Conservation (phyloP, 2,113 vertebrate species). For the Pterophyllum scalare region DNA sequence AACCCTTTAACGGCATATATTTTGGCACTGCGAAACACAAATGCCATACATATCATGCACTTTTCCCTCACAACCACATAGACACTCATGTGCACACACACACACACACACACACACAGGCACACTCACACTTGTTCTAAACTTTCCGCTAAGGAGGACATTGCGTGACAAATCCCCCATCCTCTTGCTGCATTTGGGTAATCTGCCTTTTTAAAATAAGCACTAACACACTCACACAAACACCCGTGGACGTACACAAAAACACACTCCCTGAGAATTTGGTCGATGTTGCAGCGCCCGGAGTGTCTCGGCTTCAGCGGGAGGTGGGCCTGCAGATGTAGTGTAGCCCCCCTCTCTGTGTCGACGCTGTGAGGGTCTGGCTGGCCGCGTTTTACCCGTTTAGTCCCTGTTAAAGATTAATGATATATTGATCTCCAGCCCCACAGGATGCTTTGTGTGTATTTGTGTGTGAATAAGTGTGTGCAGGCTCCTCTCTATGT, state of each 20-base stretch:
- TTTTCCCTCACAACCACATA: slow-evolving; percentile 19
- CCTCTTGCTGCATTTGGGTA: slow-evolving; percentile 74
- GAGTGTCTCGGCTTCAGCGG: slow-evolving; percentile 70
- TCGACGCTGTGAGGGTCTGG: slow-evolving; percentile 65
- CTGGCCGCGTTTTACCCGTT: slow-evolving; percentile 71
- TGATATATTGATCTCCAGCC: slow-evolving; percentile 77
- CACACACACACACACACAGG: neutral
- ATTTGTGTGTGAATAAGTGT: neutral
- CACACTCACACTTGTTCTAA: slow-evolving; percentile 44
- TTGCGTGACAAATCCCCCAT: slow-evolving; percentile 77
- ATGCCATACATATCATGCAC: slow-evolving; percentile 52
- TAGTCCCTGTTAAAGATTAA: slow-evolving; percentile 83
- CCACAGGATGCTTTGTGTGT: slow-evolving; percentile 55
- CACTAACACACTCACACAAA: slow-evolving; percentile 35
- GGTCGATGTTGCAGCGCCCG: slow-evolving; percentile 58
- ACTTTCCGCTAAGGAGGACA: slow-evolving; percentile 73
- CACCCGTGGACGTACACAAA: slow-evolving; percentile 5
- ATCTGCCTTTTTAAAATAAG: slow-evolving; percentile 76
- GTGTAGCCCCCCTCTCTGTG: slow-evolving; percentile 76
- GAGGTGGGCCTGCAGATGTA: slow-evolving; percentile 77
- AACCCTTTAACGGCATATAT: slow-evolving; percentile 77
- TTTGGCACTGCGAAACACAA: slow-evolving; percentile 63
- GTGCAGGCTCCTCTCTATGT: neutral
- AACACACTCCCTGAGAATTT: slow-evolving; percentile 60
- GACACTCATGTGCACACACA: slow-evolving; percentile 14